phyloP scores from a whole-genome alignment of 2,113 vertebrate genomes.

The Charadrius vociferus region DNA sequence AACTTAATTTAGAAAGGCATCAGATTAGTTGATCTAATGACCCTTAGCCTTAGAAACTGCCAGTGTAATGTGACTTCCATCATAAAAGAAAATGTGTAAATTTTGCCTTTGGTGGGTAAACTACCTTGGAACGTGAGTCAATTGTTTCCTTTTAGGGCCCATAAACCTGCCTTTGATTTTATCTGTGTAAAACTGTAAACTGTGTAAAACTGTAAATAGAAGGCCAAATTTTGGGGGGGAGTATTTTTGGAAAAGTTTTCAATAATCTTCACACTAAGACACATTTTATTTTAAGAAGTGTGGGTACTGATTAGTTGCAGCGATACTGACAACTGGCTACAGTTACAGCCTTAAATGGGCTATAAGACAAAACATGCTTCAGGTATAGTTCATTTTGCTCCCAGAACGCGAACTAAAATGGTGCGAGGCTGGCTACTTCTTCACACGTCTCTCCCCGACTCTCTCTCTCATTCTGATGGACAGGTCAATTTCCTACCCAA shows the following conservation, averaged over 20 bases:
- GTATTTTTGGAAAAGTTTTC: neutral
- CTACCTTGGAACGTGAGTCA: neutral
- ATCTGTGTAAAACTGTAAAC: neutral
- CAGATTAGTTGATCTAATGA: slow-evolving; percentile 12
- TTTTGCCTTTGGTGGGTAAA: neutral
- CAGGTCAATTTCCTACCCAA: neutral
- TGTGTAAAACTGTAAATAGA: neutral
- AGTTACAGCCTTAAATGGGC: neutral
- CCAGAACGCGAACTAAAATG: neutral
- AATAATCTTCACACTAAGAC: neutral
- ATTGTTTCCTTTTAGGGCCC: neutral
- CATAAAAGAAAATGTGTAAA: neutral
- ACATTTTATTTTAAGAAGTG: neutral
- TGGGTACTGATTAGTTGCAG: neutral
- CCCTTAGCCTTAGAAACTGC: slow-evolving; percentile 2
- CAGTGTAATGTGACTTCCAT: neutral
- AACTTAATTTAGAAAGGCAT: slow-evolving; percentile 8
- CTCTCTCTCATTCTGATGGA: neutral
- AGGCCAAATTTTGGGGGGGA: rapidly evolving
- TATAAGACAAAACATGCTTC: neutral
- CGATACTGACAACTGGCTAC: neutral
- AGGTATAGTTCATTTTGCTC: neutral
- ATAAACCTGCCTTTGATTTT: neutral
- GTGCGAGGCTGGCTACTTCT: neutral
- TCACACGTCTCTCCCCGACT: neutral